These are phyloP conservation scores for Cherax quadricarinatus DNA, from an alignment of 1,140 invertebrate genomes.

Conservation along the genomic window DNA sequence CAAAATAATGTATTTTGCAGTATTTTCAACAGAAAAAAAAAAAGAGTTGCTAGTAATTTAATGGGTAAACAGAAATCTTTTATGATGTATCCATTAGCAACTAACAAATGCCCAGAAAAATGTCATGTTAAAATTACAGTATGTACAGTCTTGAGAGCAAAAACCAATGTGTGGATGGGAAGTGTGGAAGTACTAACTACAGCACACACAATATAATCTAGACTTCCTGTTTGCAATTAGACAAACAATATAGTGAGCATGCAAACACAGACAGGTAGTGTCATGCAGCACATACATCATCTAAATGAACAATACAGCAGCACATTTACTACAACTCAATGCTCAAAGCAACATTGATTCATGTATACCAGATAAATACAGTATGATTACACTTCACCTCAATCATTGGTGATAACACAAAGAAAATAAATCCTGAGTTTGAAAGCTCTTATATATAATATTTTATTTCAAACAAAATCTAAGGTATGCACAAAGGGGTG, in stretches of 20 bases:
- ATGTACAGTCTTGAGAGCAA: not conserved
- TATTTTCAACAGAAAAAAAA: too few relatives aligned
- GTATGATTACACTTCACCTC: not conserved
- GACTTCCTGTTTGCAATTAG: not conserved
- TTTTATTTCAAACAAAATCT: not conserved
- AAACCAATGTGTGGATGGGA: not conserved
- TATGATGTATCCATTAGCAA: not conserved
- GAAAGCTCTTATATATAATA: not conserved
- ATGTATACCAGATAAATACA: not conserved
- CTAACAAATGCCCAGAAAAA: not conserved
- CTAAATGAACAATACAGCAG: not conserved
- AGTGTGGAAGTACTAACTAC: not conserved
- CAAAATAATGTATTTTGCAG: too few relatives aligned
- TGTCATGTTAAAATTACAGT: not conserved
- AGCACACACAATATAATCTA: not conserved
- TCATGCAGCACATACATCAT: not conserved
- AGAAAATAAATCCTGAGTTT: not conserved
- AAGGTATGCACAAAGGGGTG: not conserved
- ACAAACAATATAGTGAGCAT: not conserved
- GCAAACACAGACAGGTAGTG: not conserved
- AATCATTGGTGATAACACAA: not conserved
- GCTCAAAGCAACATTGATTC: not conserved
- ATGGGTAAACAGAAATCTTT: too few relatives aligned
- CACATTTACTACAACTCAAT: not conserved
- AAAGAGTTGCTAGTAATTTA: too few relatives aligned